Evolutionary conservation across 1,140 invertebrate genomes (phyloP).

Genomic region (Zaprionus nigranus): DNA sequence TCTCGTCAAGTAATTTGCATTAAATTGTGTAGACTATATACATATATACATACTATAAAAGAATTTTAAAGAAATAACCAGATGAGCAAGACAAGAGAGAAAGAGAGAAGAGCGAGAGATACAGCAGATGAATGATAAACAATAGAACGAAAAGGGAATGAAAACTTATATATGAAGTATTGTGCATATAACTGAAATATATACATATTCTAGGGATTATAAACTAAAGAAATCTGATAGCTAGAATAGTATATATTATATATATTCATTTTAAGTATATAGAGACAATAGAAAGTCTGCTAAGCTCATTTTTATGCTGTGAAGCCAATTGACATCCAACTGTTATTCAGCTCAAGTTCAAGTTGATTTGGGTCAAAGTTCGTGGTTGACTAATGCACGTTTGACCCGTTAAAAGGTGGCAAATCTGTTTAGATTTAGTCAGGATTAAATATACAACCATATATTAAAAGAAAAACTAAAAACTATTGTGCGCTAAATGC

Average conservation of each 20-base stretch:
- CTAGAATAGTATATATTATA: not conserved
- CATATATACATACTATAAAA: not conserved
- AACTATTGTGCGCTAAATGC: constrained; percentile 41
- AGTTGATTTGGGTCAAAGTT: not conserved
- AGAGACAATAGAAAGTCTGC: not conserved
- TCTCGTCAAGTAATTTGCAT: constrained; percentile 42
- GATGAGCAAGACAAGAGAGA: not conserved
- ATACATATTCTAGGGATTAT: not conserved
- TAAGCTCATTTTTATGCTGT: not conserved
- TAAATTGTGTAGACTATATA: constrained; percentile 19
- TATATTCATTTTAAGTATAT: not conserved
- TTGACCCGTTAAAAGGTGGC: not conserved
- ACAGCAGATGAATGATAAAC: not conserved
- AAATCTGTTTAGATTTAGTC: constrained; percentile 2
- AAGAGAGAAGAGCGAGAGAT: not conserved
- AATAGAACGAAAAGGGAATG: not conserved
- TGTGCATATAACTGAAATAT: not conserved
- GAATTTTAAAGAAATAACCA: not conserved
- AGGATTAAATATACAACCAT: not conserved
- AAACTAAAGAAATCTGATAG: not conserved
- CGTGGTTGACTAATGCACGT: not conserved
- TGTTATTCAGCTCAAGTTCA: constrained; percentile 21
- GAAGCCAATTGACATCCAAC: not conserved
- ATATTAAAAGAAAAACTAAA: not conserved
- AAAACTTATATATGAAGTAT: not conserved